Percentiles rank a stretch among this genome's conserved stretches.
Evolutionary conservation across 2,888 invertebrate species (phyloP).

Genomic region (Trypoxylon attenuatum): DNA sequence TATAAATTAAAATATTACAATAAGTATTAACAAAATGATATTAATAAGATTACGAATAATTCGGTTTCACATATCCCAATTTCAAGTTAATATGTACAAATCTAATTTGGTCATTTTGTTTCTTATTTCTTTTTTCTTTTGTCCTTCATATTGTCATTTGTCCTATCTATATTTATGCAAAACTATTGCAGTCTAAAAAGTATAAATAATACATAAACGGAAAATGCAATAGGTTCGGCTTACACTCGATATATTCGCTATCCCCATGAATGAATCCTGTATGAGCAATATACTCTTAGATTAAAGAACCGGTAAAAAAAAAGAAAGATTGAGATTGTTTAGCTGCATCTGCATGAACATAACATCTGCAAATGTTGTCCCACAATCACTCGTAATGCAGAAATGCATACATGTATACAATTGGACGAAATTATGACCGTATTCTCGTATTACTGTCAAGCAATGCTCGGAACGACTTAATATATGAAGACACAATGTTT

Average conservation of each 20-base stretch:
- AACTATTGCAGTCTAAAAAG: conserved; percentile 24
- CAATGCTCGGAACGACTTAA: conserved; percentile 7
- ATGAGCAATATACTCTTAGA: conserved; percentile 41
- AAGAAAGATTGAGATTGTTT: conserved; percentile 37
- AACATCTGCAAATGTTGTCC: conserved; percentile 6
- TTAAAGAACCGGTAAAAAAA: conserved; percentile 42
- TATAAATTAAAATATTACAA: conserved; percentile 66
- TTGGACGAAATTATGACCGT: background rate
- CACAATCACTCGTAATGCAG: conserved; percentile 8
- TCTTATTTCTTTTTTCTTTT: too few species aligned
- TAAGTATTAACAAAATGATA: conserved; percentile 55
- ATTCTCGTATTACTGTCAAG: conserved; percentile 6
- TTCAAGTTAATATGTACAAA: conserved; percentile 51
- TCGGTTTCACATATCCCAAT: conserved; percentile 42
- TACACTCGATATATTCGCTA: conserved; percentile 11
- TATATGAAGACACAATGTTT: conserved; percentile 33
- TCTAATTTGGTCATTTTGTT: conserved; percentile 23
- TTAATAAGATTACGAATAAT: conserved; percentile 48
- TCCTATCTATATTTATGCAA: conserved; percentile 25
- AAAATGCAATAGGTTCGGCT: conserved; percentile 33
- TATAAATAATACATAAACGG: conserved; percentile 45
- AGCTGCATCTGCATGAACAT: conserved; percentile 30
- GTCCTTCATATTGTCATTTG: conserved; percentile 1
- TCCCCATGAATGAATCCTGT: conserved; percentile 19
- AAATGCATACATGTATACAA: conserved; percentile 17